Percentiles rank a stretch among this genome's conserved stretches.
Conservation (phyloP, 2,888 invertebrate species). For the Callimorpha dominula region DNA sequence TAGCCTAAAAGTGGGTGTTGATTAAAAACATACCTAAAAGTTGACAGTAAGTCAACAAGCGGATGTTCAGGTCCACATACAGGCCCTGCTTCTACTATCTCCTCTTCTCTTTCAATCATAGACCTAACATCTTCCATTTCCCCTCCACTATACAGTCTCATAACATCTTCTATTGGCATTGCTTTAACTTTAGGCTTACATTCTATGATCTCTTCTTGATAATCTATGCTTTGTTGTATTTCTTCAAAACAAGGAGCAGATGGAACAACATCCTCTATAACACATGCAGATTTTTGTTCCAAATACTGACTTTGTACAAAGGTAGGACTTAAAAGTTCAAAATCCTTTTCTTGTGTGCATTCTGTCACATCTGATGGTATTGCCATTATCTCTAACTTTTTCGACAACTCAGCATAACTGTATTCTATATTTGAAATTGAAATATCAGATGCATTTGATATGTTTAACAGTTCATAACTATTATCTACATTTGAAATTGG, state of each 20-base stretch:
- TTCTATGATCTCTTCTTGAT: constrained; percentile 39
- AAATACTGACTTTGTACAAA: constrained; percentile 23
- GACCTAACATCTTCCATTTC: constrained; percentile 72
- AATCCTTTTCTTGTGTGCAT: constrained; percentile 44
- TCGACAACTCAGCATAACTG: constrained; percentile 55
- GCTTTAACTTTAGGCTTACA: constrained; percentile 59
- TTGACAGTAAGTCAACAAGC: constrained; percentile 77
- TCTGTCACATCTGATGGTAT: constrained; percentile 38
- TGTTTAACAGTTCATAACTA: constrained; percentile 52
- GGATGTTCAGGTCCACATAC: constrained; percentile 75
- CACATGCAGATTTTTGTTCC: constrained; percentile 20
- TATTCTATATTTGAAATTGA: constrained; percentile 21
- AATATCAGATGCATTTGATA: constrained; percentile 5
- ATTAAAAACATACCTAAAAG: constrained; percentile 72
- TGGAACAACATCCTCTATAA: constrained; percentile 52
- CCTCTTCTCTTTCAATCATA: constrained; percentile 76
- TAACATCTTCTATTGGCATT: constrained; percentile 73
- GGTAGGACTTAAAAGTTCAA: constrained; percentile 40
- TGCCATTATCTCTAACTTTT: constrained; percentile 52
- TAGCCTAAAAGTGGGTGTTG: too few relatives aligned
- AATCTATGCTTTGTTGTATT: constrained; percentile 27
- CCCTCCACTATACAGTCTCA: constrained; percentile 68
- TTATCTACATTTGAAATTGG: constrained; percentile 18
- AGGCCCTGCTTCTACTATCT: constrained; percentile 72
- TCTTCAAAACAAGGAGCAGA: constrained; percentile 74